Base-by-base conservation (phyloP, 2,113 vertebrate species). In the Mus pahari region DNA sequence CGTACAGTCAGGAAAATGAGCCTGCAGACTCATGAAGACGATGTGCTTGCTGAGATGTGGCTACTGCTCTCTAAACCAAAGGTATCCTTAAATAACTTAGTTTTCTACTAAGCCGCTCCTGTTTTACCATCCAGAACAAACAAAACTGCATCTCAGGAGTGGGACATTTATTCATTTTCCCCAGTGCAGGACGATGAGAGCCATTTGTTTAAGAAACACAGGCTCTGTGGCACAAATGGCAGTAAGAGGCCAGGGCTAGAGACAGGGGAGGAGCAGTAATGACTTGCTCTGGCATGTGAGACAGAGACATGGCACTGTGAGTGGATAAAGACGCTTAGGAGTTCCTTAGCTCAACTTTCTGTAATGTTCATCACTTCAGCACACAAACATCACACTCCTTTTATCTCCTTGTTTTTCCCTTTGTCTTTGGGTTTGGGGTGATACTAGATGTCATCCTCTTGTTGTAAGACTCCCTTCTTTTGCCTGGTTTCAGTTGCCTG, bases 181-280 rank as follows among this genome's bases (percentile, higher is more conserved):
- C 48, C 75, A 77, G 31, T 5, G 45, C 66, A 36, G 89, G 48
- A 78, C 78, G 94, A 94, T 19, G 55, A 22, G 24, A 75, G 1
- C 95, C 88, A 82, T 86, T 66, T 98, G 48, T 87, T 97, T 92
- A 17, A 55, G 20, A 94, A 96, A 62, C 6, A 82, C 28, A n/a
- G 33, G 13, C 17, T n/a, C 9, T 7, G 14, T 7, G 66, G 28
- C 50, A 20, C 68, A 84, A 48, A n/a, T 48, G 12, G 71, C 19
- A 39, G 42, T 10, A 81, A 75, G 22, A 79, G 45, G 17, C 53
- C 86, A 42, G 24, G 48, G 26, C 26, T 75, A 71, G 39, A 22
- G n/a, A 68, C 19, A 68, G 24, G 83, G 64, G 77, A 84, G 50
- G 33, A 79, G 64, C 17, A 42, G 22, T 12, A 74, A 17, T 39